Evolutionary conservation across 2,888 invertebrate genomes (phyloP), one percentile per base, ranked within the genome.

Genomic region (Melangyna quadrimaculata): DNA sequence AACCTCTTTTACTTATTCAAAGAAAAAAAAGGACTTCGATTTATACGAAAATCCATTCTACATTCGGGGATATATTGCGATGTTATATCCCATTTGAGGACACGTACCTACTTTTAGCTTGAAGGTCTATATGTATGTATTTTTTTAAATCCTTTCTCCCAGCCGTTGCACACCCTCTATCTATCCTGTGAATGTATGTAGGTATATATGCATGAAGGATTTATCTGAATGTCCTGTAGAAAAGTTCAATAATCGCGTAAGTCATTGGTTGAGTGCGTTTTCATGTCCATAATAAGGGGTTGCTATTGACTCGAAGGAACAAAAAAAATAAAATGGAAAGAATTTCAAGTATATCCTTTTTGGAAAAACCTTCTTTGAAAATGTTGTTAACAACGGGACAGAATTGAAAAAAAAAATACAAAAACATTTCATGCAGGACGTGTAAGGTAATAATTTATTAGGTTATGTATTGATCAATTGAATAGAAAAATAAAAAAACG

Each of bases 211-310:
- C 53, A 59, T 12, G 22, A 22, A 57, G 63, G 51, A 65, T 71
- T 80, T 69, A 86, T 86, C 63, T 78, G 81, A 86, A 81, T 81
- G 27, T 65, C 40, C 86, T n/a, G 69, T 69, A 57, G 77, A 73
- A 69, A 70, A 81, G 86, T 81, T 87, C 87, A 87, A 87, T 87
- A 87, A 87, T 82, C 82, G 74, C 82, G 82, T 87, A 87, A 87
- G 87, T 87, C 87, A 87, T 87, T 87, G 87, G 87, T 35, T 87
- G 82, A 87, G 87, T 82, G 87, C 82, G 82, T 87, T 82, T 59
- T 70, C 77, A 63, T 81, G 77, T 81, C 77, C 73, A 27, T 80
- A 80, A 61, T 24, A 84, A 84, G 79, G 78, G 79, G 79, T 74
- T 71, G 57, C 45, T 77, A 55, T 72, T 24, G n/a, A n/a, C n/a